phyloP scores from a whole-genome alignment of 2,797 vertebrate species.

The Anabas testudineus region DNA sequence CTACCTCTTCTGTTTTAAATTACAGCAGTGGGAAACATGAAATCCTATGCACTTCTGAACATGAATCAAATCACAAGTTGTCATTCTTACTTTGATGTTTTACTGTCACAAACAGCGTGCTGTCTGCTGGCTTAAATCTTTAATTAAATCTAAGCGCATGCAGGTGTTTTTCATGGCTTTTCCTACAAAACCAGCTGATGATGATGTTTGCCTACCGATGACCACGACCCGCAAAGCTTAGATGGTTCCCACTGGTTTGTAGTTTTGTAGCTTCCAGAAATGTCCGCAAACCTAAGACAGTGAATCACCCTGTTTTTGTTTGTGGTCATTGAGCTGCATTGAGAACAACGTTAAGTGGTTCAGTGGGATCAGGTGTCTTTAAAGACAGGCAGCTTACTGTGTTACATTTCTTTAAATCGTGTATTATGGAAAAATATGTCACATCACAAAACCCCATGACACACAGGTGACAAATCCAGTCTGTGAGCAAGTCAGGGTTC shows the following conservation, averaged over 20 bases:
- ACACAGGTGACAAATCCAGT: constrained; percentile 61
- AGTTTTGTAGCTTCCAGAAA: constrained; percentile 31
- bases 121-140: neutral
- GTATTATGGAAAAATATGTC: constrained; percentile 42
- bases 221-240: constrained; percentile 54
- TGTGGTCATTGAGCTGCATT: constrained; percentile 47
- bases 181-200: constrained; percentile 17
- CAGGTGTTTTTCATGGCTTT: constrained; percentile 14
- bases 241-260: constrained; percentile 33
- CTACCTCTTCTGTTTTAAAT: constrained; percentile 3
- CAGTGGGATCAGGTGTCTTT: constrained; percentile 19
- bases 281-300: constrained; percentile 35
- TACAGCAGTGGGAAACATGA: constrained; percentile 11
- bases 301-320: constrained; percentile 68
- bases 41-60: constrained; percentile 1
- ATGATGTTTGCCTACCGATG: constrained; percentile 56
- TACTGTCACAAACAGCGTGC: neutral
- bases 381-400: constrained; percentile 20
- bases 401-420: constrained; percentile 39
- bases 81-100: neutral
- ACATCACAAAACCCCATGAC: constrained; percentile 47
- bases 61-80: constrained; percentile 14
- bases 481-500: constrained; percentile 46
- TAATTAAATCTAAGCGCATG: neutral
- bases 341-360: constrained; percentile 52